phyloP scores from a whole-genome alignment of 2,797 vertebrate species.

The Tangara arthus region DNA sequence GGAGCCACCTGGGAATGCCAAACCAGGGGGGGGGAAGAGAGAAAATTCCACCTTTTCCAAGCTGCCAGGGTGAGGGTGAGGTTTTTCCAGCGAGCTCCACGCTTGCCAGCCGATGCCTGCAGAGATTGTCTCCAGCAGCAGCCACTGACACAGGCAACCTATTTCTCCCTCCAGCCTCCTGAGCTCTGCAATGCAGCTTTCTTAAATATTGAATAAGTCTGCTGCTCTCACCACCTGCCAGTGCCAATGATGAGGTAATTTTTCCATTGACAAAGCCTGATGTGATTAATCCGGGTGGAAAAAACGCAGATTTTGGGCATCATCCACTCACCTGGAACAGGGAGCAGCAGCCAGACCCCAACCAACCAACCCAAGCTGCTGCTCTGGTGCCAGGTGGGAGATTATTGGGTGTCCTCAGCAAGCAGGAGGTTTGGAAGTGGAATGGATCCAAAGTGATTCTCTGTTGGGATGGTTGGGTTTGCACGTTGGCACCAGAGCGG shows the following conservation, averaged over 20 bases:
- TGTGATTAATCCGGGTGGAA: slow-evolving; percentile 19
- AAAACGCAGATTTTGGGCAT: not conserved
- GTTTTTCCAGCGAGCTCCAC: not conserved
- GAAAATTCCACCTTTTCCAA: not conserved
- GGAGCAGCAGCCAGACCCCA: not conserved
- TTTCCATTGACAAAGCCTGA: slow-evolving; percentile 47
- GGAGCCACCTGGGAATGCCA: not conserved
- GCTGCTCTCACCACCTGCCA: slow-evolving; percentile 43
- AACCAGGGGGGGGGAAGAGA: rapidly evolving
- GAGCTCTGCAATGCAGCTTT: slow-evolving; percentile 76
- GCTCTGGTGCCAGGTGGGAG: not conserved
- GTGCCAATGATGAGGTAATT: slow-evolving; percentile 34
- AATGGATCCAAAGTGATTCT: not conserved
- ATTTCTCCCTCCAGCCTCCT: slow-evolving; percentile 49
- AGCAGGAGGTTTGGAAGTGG: not conserved
- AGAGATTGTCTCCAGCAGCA: slow-evolving; percentile 42
- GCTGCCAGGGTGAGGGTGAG: not conserved
- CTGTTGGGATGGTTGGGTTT: not conserved
- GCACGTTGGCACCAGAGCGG: rapidly evolving
- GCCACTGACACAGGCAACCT: slow-evolving; percentile 62
- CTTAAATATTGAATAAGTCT: slow-evolving; percentile 69
- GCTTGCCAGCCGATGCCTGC: not conserved
- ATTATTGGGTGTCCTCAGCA: rapidly evolving
- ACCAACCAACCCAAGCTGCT: not conserved
- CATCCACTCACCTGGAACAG: not conserved